Base-by-base conservation (phyloP, 2,113 vertebrate genomes). In the Aegithalos caudatus region DNA sequence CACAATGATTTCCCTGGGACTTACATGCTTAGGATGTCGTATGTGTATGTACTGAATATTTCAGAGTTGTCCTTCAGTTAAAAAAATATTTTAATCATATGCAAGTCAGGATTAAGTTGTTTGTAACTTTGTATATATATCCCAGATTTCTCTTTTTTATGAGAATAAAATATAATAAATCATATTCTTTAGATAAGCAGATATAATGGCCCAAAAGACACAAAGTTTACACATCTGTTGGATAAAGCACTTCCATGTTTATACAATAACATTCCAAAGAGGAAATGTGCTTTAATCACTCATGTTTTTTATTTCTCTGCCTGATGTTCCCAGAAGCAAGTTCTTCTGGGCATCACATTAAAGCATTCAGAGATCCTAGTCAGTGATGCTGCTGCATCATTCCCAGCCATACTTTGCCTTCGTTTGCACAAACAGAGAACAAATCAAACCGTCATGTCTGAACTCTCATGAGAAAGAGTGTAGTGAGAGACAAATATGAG, bases 271-370 rank as follows among this genome's bases (percentile, higher is more conserved):
- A 79, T 95, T 95, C 85, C 56, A 91, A 80, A 84, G 57, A 91
- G 93, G 94, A 96, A 94, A 95, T 86, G 80, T 83, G 73, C 71
- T 96, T 97, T 96, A 95, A 95, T 97, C 86, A 66, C 56, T 94
- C 57, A 73, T 73, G 71, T 7, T 60, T 95, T 95, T 92, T 70
- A 91, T 94, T 91, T 90, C 54, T 69, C 28, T 93, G 73, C 57
- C 79, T 89, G 64, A 47, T 74, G 64, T 78, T 89, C 71, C 64
- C 69, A 95, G 92, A 78, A 92, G 72, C 87, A 92, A 97, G 51
- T 90, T 90, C 93, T 90, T 96, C 56, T 94, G 86, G 81, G 86
- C 60, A 57, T 74, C 93, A 72, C 93, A 88, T 94, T 92, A 93
- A 87, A 97, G 88, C 64, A 86, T 73, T 91, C 76, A 80, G 85